A percentile compares a stretch with the other conserved stretches of the same genome.
Conservation (phyloP, 2,113 vertebrate genomes). For the Platycercus adscitus region DNA sequence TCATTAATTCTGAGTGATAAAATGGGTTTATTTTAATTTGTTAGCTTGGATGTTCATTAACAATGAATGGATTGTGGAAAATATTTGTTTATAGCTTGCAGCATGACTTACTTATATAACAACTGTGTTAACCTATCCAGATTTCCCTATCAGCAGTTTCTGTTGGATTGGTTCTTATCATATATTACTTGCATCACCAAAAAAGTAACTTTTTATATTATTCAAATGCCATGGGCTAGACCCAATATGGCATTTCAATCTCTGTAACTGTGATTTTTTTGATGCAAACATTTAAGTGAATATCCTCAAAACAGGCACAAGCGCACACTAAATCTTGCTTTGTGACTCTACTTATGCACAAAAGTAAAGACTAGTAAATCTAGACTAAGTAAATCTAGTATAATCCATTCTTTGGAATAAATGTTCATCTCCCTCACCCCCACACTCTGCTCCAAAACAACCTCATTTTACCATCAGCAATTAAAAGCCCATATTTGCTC, state of each 20-base stretch:
- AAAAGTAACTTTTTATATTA: not conserved
- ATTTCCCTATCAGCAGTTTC: not conserved
- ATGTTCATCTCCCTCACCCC: not conserved
- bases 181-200: not conserved
- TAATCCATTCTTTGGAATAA: not conserved
- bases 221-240: not conserved
- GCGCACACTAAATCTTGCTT: not conserved
- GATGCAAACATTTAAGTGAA: not conserved
- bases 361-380: not conserved
- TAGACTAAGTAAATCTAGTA: not conserved
- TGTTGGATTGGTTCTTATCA: not conserved
- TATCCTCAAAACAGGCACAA: not conserved
- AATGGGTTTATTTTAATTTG: conserved; percentile 39
- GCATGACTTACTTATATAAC: not conserved
- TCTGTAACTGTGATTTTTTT: not conserved
- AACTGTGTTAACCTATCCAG: not conserved
- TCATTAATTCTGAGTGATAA: conserved; percentile 27
- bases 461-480: not conserved
- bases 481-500: not conserved
- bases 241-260: not conserved
- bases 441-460: not conserved
- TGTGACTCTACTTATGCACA: not conserved
- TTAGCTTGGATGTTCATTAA: not conserved
- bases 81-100: not conserved
- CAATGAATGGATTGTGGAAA: not conserved